Evolutionary conservation across 2,113 vertebrate genomes (phyloP).

Genomic region (Danionella cerebrum): DNA sequence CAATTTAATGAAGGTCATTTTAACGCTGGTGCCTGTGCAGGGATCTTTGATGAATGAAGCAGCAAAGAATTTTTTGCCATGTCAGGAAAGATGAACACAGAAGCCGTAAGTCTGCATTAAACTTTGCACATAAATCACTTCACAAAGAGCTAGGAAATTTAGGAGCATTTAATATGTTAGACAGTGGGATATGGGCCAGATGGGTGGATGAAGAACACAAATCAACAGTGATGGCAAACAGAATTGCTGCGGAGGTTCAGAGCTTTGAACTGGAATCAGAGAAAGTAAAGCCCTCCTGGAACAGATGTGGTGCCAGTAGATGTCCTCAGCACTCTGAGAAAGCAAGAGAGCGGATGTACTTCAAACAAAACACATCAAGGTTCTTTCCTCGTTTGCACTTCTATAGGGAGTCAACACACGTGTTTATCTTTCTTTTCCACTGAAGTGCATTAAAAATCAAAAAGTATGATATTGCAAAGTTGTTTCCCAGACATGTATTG

Average conservation of each 20-base stretch:
- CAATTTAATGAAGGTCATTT: slow-evolving; percentile 43
- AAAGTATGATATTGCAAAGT: no score
- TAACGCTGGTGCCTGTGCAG: slow-evolving; percentile 4
- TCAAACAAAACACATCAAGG: slow-evolving; percentile 12
- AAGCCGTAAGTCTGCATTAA: slow-evolving; percentile 42
- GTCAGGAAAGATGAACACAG: slow-evolving; percentile 41
- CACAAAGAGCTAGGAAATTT: slow-evolving; percentile 22
- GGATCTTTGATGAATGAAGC: slow-evolving; percentile 39
- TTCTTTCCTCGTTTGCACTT: not conserved
- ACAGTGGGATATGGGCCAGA: slow-evolving; percentile 7
- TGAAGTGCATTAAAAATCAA: not conserved
- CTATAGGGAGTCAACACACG: no score
- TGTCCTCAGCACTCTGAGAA: slow-evolving; percentile 50
- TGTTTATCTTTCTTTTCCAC: not conserved
- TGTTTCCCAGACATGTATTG: not conserved
- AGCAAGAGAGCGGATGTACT: not conserved
- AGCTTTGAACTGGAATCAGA: slow-evolving; percentile 33
- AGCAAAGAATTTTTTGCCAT: slow-evolving; percentile 26
- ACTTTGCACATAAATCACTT: slow-evolving; percentile 25
- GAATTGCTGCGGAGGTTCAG: slow-evolving; percentile 25
- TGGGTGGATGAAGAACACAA: slow-evolving; percentile 1
- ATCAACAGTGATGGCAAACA: slow-evolving; percentile 30
- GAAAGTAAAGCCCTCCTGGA: slow-evolving; percentile 3
- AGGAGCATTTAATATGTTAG: slow-evolving; percentile 16
- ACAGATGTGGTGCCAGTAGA: slow-evolving; percentile 43